Base-by-base conservation (phyloP, 2,113 vertebrate species). In the Atherinomorus stipes region DNA sequence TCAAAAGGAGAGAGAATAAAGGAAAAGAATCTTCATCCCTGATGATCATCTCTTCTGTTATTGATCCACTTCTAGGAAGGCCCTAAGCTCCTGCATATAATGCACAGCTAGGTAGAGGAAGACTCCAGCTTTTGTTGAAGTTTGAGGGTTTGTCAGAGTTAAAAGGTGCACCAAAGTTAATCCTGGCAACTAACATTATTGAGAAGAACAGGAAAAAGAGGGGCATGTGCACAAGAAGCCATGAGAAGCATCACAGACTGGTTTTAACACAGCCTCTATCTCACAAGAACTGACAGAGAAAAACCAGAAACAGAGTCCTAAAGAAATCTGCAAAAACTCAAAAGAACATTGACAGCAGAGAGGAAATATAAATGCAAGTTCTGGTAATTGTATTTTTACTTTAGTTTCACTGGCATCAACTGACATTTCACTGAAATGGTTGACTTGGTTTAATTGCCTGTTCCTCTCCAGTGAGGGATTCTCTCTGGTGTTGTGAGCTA, bases 371-470 rank as follows among this genome's bases (percentile, higher is more conserved):
- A 74, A 83, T 42, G 57, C 52, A 73, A 66, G 37, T 61, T 50
- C 65, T 21, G 45, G 64, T 68, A 83, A 67, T 66, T 65, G 70
- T 86, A 71, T 78, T 84, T 78, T 67, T 59, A 62, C 75, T 58
- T 78, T 60, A 49, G 71, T 77, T 78, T 80, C 42, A 77, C 64
- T 68, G 74, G 74, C 73, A 85, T 76, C 67, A 57, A 89, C 90
- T 74, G 76, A 64, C 53, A 71, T 83, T 88, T 84, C 76, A 80
- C 69, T 12, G 28, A 75, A 84, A 92, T 60, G 74, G 86, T 66
- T 49, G 73, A 76, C 81, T 76, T 11, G 57, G 70, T 83, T 89
- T 90, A 89, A 91, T 88, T 91, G 83, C 71, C 72, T 69, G 62
- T 78, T 83, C 60, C 75, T 68, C 74, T 83, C 72, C 21, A 76